Evolutionary conservation across 2,113 vertebrate genomes (phyloP), one percentile per base, ranked within the genome.

Genomic region (Stomatorhinus ivindoensis): DNA sequence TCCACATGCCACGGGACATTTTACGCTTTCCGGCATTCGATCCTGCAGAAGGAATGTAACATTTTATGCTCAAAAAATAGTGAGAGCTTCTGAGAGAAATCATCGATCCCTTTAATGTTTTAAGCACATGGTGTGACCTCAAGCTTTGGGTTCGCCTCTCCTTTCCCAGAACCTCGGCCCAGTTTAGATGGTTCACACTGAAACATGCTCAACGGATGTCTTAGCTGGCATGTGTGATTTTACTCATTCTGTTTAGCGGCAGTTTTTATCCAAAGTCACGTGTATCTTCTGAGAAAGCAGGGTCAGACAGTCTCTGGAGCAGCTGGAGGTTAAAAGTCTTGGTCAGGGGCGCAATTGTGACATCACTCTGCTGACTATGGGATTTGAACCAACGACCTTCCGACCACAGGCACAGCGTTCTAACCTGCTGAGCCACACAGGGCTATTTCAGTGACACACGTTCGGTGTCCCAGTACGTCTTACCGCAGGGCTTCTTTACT

Each of bases 81-180:
- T 44, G 35, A 42, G 76, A 21, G 42, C 42, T 44, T 42, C 35
- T 19, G 76, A 9, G 39, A 82, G 39, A 42, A 15, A 35, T 82
- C 13, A 44, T 7, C 3, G 6, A 19, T 82, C 4, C 24, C 31
- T 17, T 51, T 86, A 73, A 21, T 88, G 19, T 27, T 88, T 86
- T 91, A 94, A 93, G 93, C 92, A 91, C 91, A 92, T 87, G 85
- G 85, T 84, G 91, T 85, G n/a, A 27, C 88, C 88, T 92, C 69
- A 69, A 90, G 91, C 90, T 94, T 93, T 92, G 91, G 89, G 90
- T 94, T 89, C 89, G 90, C 89, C 89, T 92, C 47, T 82, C 39
- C 39, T 42, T 42, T 42, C 17, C 19, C 76, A 8, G 35, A 39
- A 44, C 15, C 11, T 82, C 61, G 19, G 80, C 9, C 39, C 53